Base-by-base conservation (phyloP, 2,113 vertebrate genomes). In the Hymenochirus boettgeri region DNA sequence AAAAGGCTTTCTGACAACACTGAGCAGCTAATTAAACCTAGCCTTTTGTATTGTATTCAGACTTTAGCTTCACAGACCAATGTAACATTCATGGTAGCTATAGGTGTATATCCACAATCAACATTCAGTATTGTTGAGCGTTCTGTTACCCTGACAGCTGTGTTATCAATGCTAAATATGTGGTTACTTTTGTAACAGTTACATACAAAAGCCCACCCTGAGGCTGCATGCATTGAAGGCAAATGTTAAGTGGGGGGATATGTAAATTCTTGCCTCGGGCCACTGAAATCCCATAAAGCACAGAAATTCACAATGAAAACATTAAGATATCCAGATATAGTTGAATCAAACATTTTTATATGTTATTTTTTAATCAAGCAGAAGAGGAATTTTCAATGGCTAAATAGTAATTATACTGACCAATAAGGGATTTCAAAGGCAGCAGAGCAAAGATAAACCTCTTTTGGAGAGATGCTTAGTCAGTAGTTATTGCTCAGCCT, bases 231-330 rank as follows among this genome's bases (percentile, higher is more conserved):
- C 45, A 66, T 37, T 26, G 47, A 51, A 26, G 22, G 21, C 56
- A 51, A 27, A 35, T 59, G 46, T 58, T 58, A 59, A 59, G 55
- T 58, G 29, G 64, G 64, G n/a, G 64, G 45, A 59, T 52, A 66
- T 66, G 64, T 66, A 66, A 66, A 59, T 66, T 22, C 50, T 66
- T 66, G 54, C 64, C 56, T 66, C 33, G 51, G 55, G 64, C 64
- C 29, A 58, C 17, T 57, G 39, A 26, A 58, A 59, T 21, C 59
- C 64, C 58, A 51, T 58, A 51, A 42, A 39, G 10, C 22, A 21
- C 21, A 57, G 45, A 25, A 50, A 52, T 39, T n/a, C n/a, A n/a
- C n/a, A n/a, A n/a, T n/a, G n/a, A n/a, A n/a, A n/a, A n/a, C n/a
- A n/a, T n/a, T n/a, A n/a, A n/a, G n/a, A n/a, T n/a, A n/a, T n/a